Conservation (phyloP, 2,888 invertebrate genomes). For the Calliphora vomitoria region DNA sequence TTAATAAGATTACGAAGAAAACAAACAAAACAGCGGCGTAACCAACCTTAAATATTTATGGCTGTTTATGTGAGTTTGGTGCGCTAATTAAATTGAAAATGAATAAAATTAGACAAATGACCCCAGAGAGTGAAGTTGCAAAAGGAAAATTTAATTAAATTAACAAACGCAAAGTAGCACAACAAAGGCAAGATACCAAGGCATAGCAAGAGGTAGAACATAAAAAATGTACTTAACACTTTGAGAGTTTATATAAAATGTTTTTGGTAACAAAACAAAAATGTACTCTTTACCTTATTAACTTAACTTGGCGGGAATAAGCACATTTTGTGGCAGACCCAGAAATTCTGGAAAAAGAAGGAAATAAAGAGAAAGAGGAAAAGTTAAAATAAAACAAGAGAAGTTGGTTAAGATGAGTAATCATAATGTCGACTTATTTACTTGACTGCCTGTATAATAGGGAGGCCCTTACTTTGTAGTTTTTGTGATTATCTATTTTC, state of each 20-base stretch:
- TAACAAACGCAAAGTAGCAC: neutral
- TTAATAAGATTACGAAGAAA: neutral
- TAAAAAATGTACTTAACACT: neutral
- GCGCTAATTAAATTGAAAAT: conserved; percentile 21
- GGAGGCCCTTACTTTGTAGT: too few species aligned
- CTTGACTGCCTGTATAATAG: too few species aligned
- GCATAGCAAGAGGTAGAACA: neutral
- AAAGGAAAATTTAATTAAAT: neutral
- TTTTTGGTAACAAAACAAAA: neutral
- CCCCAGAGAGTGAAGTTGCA: neutral
- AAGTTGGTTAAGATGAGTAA: too few species aligned
- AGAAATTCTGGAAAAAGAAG: too few species aligned
- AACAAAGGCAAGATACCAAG: neutral
- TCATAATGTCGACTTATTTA: too few species aligned
- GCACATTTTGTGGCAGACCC: too few species aligned
- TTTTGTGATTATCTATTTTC: too few species aligned
- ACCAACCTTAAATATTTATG: neutral
- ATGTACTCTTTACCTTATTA: too few species aligned
- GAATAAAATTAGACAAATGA: neutral
- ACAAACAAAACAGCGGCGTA: neutral
- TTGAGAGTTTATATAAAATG: neutral
- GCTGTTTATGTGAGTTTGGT: neutral
- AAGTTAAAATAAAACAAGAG: too few species aligned
- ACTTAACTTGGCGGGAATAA: too few species aligned
- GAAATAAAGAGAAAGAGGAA: too few species aligned